These are phyloP conservation scores for Cephus pulcher DNA, from an alignment of 2,888 invertebrate genomes.

Conservation along the genomic window DNA sequence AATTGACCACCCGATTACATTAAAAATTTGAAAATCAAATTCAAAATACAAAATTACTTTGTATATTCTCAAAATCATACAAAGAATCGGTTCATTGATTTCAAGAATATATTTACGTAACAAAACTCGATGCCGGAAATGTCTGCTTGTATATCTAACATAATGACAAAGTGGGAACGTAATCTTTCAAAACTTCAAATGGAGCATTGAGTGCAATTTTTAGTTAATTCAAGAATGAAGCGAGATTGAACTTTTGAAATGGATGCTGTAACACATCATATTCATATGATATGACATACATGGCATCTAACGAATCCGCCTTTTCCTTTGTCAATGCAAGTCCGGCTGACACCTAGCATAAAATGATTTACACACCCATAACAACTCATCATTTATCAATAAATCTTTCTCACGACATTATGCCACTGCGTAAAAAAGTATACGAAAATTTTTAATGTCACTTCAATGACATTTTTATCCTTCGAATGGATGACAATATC, in stretches of 20 bases:
- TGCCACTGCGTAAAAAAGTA: background rate
- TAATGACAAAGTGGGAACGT: background rate
- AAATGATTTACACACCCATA: background rate
- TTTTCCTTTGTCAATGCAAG: background rate
- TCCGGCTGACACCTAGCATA: background rate
- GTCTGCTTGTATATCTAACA: background rate
- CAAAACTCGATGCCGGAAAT: background rate
- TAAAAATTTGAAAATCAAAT: background rate
- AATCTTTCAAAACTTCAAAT: background rate
- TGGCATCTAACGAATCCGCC: background rate
- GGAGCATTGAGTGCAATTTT: background rate
- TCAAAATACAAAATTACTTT: background rate
- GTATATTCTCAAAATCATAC: background rate
- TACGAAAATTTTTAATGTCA: background rate
- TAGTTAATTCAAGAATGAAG: background rate
- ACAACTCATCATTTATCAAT: background rate
- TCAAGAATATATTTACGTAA: background rate
- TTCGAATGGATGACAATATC: background rate
- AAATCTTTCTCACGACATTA: background rate
- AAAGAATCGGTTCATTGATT: background rate
- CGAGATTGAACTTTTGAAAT: background rate
- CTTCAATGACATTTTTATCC: background rate
- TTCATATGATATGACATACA: background rate
- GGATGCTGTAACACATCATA: background rate
- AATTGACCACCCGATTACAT: background rate